Conservation (phyloP, 2,888 invertebrate species). For the Sarcophaga subvicina region DNA sequence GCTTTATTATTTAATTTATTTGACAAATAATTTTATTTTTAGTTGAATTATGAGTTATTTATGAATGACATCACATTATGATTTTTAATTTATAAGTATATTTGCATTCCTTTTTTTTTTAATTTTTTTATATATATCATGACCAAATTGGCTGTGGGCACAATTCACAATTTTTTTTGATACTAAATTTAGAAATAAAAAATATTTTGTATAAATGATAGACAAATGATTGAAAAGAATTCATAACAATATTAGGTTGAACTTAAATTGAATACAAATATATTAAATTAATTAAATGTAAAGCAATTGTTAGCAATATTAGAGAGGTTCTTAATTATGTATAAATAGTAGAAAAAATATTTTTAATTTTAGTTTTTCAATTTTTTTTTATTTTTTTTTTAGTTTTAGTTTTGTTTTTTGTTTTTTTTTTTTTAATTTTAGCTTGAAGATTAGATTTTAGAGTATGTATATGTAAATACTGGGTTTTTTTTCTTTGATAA, state of each 20-base stretch:
- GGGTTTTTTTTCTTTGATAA: conserved; percentile 50
- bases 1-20: conserved; percentile 50
- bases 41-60: conserved; percentile 63
- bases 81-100: conserved; percentile 31
- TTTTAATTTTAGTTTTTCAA: conserved; percentile 62
- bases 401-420: conserved; percentile 21
- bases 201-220: conserved; percentile 28
- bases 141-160: conserved; percentile 62
- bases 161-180: conserved; percentile 32
- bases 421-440: conserved; percentile 58
- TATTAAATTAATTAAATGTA: conserved; percentile 64
- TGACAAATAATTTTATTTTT: conserved; percentile 64
- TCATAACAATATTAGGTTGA: conserved; percentile 30
- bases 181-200: conserved; percentile 49
- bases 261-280: conserved; percentile 64
- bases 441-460: conserved; percentile 59
- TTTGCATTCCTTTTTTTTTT: conserved; percentile 20
- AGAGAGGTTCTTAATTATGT: conserved; percentile 65
- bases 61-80: conserved; percentile 69
- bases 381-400: conserved; percentile 45
- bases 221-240: conserved; percentile 35
- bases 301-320: conserved; percentile 69
- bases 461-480: conserved; percentile 67
- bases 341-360: conserved; percentile 67
- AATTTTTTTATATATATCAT: conserved; percentile 28